Evolutionary conservation across 2,113 vertebrate species (phyloP).

Genomic region (Hippocampus barbouri): DNA sequence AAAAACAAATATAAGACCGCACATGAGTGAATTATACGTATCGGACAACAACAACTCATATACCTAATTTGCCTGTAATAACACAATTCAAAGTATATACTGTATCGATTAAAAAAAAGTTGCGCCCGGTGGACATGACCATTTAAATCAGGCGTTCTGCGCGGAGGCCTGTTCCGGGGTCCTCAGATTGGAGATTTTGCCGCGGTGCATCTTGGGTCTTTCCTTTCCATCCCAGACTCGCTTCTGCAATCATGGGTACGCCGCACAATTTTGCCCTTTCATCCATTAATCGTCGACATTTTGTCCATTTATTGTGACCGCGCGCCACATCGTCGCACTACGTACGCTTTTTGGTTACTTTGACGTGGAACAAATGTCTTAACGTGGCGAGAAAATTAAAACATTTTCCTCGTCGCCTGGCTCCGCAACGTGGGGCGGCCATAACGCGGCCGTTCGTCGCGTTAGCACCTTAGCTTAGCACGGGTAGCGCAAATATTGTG

Average conservation of each 20-base stretch:
- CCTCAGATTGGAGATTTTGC: constrained; percentile 48
- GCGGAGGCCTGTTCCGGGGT: constrained; percentile 19
- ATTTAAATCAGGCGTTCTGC: constrained; percentile 43
- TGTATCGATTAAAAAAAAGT: background rate
- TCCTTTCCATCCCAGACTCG: constrained; percentile 74
- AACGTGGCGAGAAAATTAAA: background rate
- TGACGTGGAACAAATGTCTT: background rate
- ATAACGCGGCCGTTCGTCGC: constrained; percentile 17
- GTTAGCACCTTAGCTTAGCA: constrained; percentile 38
- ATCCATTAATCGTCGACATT: accelerated
- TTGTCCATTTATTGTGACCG: accelerated
- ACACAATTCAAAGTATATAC: too few species aligned
- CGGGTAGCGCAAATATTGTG: background rate
- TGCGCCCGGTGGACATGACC: background rate
- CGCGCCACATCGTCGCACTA: background rate
- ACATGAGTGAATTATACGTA: too few species aligned
- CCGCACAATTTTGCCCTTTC: background rate
- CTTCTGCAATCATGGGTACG: constrained; percentile 75
- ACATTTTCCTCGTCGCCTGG: background rate
- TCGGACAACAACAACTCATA: too few species aligned
- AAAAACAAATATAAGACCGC: too few species aligned
- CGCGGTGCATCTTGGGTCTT: constrained; percentile 70
- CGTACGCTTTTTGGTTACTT: accelerated
- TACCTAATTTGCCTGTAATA: too few species aligned
- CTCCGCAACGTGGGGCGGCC: constrained; percentile 69